These are phyloP conservation scores for Sinohyriopsis cumingii DNA, from an alignment of 2,888 invertebrate genomes.

Conservation along the genomic window DNA sequence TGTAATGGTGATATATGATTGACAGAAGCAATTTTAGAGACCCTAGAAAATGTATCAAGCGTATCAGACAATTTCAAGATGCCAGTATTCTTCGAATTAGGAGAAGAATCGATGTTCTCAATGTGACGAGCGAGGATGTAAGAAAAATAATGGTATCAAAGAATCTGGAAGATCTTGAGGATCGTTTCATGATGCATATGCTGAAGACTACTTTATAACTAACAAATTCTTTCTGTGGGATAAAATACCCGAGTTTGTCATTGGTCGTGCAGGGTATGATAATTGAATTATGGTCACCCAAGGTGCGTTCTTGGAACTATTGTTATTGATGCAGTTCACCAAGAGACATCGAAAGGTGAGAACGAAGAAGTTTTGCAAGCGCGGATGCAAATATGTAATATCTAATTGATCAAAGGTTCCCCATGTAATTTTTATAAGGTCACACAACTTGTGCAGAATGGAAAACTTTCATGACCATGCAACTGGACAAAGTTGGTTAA, in stretches of 20 bases:
- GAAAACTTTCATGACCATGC: slow-evolving; percentile 13
- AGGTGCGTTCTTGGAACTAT: slow-evolving; percentile 30
- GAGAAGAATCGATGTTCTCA: slow-evolving; percentile 32
- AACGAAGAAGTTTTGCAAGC: slow-evolving; percentile 31
- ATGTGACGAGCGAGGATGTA: slow-evolving; percentile 21
- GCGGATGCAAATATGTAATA: slow-evolving; percentile 25
- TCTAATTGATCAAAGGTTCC: slow-evolving; percentile 25
- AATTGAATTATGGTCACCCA: slow-evolving; percentile 42
- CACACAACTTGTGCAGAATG: slow-evolving; percentile 25
- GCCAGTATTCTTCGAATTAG: slow-evolving; percentile 30
- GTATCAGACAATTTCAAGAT: background rate
- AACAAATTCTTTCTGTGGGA: slow-evolving; percentile 35
- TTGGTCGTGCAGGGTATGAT: slow-evolving; percentile 41
- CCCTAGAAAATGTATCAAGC: slow-evolving; percentile 7
- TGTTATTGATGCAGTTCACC: slow-evolving; percentile 42
- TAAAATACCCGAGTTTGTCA: slow-evolving; percentile 30
- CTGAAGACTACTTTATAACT: slow-evolving; percentile 41
- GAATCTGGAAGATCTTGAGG: background rate
- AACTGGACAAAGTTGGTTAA: too few relatives aligned
- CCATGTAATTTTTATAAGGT: slow-evolving; percentile 29
- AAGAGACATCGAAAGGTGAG: slow-evolving; percentile 36
- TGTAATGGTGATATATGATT: slow-evolving; percentile 40
- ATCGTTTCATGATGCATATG: too few relatives aligned
- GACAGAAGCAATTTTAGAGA: slow-evolving; percentile 25
- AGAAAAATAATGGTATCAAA: slow-evolving; percentile 12